Evolutionary conservation across 2,888 invertebrate genomes (phyloP), one percentile per base, ranked within the genome.

Genomic region (Biston betularia): DNA sequence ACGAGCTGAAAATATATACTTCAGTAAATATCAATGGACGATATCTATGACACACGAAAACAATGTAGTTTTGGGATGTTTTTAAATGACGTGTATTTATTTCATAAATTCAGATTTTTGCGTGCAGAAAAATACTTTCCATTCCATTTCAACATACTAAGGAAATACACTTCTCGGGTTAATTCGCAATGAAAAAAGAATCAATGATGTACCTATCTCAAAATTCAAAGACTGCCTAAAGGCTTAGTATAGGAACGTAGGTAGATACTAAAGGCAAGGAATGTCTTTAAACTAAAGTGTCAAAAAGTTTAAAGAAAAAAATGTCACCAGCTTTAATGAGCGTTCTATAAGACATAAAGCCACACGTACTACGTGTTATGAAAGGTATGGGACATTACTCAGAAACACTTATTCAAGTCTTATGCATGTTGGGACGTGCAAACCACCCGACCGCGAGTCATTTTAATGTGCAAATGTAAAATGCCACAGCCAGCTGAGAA

Each of bases 391-490:
- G 61, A 70, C 73, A 79, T 81, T 88, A 86, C 86, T 78, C 70
- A 84, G 85, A 86, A 89, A 85, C 80, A 85, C 81, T 87, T 87
- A 86, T 69, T 67, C 69, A 58, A 49, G 69, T 68, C 80, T 87
- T 87, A 85, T 69, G 67, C 70, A 53, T 48, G 69, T 66, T 46
- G 74, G 73, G 65, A 73, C 74, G 75, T 75, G 70, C 40, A 49
- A 49, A 46, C 46, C 46, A 48, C 77, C 81, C 83, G 88, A 90
- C 90, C 90, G 83, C 90, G 58, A 84, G 79, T 78, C 75, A 77
- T 86, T 86, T 89, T 89, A 90, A 89, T 87, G 85, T 77, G 82
- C 83, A 83, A 87, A 86, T 82, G 84, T 79, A 78, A 83, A 85
- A 83, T 77, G 81, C 87, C 83, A 75, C 88, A 86, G 81, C 86